Base-by-base conservation (phyloP, 2,888 invertebrate species). In the Sussaba pulchella region DNA sequence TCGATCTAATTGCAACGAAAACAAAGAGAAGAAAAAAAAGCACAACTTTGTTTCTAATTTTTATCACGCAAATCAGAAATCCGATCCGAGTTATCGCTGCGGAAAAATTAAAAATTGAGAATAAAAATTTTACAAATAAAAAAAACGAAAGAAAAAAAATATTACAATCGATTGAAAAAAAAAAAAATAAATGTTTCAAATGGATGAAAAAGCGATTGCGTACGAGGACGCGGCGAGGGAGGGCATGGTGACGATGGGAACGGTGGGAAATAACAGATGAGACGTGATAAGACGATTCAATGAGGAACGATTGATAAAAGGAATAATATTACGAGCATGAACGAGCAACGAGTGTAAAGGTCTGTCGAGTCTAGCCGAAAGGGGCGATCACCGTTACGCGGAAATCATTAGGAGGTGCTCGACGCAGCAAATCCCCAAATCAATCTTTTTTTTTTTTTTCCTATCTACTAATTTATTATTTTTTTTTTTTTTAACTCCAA, bases 221-320 rank as follows among this genome's bases (percentile, higher is more conserved):
- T 72, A 87, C 84, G 88, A 89, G 89, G 90, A 91, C 88, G 90
- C 86, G 86, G 90, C 89, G 89, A 90, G 88, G 86, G 87, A 87
- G 88, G 82, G 76, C 83, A 74, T 82, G 85, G 75, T 84, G 89
- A 89, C 89, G 90, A 90, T 90, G 90, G 88, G 90, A 89, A 89
- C 76, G 59, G 67, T 81, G 79, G 79, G 79, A 78, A 77, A 67
- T 73, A 63, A 43, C 64, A 75, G 47, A 70, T 43, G 50, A 72
- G 59, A 64, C 43, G 45, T 36, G 47, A 45, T 54, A 78, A 10
- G 54, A 64, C 69, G 63, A 63, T 64, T 66, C 71, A 63, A 74
- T 59, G 50, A 50, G 57, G 52, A 63, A 52, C 17, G 54, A 69
- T 69, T 69, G 41, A 69, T 52, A 41, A 54, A 41, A 69, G 69